Percentiles rank a stretch among this genome's conserved stretches.
phyloP scores from a whole-genome alignment of 2,113 vertebrate genomes.

The Pituophis catenifer region DNA sequence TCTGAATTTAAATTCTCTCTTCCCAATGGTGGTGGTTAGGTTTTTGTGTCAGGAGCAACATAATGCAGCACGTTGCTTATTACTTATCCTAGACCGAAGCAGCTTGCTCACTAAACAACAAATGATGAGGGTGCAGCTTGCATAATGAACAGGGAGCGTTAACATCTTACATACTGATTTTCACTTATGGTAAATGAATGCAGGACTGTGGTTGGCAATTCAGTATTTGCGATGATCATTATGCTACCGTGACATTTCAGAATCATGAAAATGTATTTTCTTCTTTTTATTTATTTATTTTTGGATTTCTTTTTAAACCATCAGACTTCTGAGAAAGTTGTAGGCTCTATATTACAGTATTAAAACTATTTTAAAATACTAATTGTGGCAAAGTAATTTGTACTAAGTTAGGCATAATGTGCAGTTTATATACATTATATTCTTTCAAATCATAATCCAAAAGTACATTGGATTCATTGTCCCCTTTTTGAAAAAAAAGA shows the following conservation, averaged over 20 bases:
- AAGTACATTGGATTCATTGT: not conserved
- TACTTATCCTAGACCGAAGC: slow-evolving; percentile 63
- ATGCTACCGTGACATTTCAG: not conserved
- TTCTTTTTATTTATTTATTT: not conserved
- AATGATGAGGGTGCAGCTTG: slow-evolving; percentile 57
- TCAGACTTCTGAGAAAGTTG: not conserved
- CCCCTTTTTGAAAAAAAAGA: not conserved
- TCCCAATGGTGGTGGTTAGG: slow-evolving; percentile 27
- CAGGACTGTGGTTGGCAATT: not conserved
- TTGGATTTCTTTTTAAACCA: not conserved
- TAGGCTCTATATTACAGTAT: accelerated
- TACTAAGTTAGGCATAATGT: not conserved
- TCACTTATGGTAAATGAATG: slow-evolving; percentile 8
- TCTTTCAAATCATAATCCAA: not conserved
- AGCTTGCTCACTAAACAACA: slow-evolving; percentile 55
- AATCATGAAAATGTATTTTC: not conserved
- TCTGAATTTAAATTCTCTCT: not conserved
- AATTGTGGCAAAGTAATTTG: not conserved
- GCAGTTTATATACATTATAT: not conserved
- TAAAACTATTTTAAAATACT: not conserved
- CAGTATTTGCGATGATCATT: not conserved
- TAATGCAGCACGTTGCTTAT: slow-evolving; percentile 57
- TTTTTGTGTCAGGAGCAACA: slow-evolving; percentile 25
- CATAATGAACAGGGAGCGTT: slow-evolving; percentile 62
- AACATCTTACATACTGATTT: slow-evolving; percentile 58